Base-by-base conservation (phyloP, 2,797 vertebrate genomes). In the Vultur gryphus region DNA sequence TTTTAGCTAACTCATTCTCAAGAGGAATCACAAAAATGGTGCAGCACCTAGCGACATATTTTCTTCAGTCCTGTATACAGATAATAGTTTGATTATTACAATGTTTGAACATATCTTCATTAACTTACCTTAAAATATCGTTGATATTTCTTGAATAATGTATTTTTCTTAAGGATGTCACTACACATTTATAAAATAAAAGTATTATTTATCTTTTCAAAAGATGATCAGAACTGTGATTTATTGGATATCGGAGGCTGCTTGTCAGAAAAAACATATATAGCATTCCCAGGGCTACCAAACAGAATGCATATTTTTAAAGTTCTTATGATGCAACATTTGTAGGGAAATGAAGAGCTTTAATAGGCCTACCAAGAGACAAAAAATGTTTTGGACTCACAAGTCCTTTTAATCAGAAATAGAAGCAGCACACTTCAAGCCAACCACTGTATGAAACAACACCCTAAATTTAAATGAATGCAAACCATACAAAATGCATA, bases 1-100 rank as follows among this genome's bases (percentile, higher is more conserved):
- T 80, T 93, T 87, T 65, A 87, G 57, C n/a, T 75, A 93, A 85
- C 57, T 90, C 67, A 65, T 71, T 93, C 81, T 95, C 84, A 89
- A 80, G 46, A 92, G 65, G n/a, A 91, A 92, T 80, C 41, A 65
- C 43, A 93, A 78, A 93, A 92, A 79, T 20, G 35, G 52, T 54
- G 37, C 31, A 81, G 71, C 55, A 87, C 44, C n/a, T 84, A 89
- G 54, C 13, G 80, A 77, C 4, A 0, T 73, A 33, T 69, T 89
- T 95, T 83, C 48, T 75, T 90, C 64, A 71, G 41, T 87, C 61
- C 54, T 94, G 44, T 77, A 59, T 19, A 82, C 11, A 54, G 71
- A 41, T 43, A 86, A 33, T 7, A 70, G 37, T 57, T 88, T 76
- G 37, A 84, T 81, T 83, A 89, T 84, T 75, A 67, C 9, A 72